These are phyloP conservation scores for Delphinus delphis DNA, from an alignment of 2,113 vertebrate species.

Conservation along the genomic window DNA sequence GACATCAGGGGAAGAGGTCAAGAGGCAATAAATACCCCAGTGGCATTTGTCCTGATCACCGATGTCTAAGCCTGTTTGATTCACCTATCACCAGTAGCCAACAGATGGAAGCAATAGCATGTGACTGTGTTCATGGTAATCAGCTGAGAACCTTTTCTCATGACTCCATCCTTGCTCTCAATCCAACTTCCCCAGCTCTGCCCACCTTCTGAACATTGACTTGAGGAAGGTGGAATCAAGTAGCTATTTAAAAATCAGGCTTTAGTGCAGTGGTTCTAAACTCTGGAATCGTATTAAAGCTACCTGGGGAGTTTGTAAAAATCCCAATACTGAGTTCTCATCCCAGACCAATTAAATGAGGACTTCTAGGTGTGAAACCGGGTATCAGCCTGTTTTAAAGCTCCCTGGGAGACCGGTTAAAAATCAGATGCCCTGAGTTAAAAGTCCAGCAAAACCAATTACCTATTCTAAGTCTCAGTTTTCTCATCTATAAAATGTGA, in stretches of 20 bases:
- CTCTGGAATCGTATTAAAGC: neutral
- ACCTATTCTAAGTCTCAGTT: neutral
- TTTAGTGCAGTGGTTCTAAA: neutral
- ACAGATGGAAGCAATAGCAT: neutral
- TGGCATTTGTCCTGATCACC: neutral
- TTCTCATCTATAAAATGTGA: neutral
- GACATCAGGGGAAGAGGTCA: neutral
- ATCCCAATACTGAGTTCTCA: neutral
- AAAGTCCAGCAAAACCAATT: neutral
- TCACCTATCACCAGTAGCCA: neutral
- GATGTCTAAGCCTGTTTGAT: neutral
- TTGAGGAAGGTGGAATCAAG: neutral
- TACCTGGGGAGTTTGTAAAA: neutral
- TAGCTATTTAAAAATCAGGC: neutral
- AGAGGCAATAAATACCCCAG: neutral
- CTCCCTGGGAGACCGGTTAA: neutral
- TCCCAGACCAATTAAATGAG: neutral
- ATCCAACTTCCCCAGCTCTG: neutral
- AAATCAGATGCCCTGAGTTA: neutral
- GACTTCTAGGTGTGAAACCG: neutral
- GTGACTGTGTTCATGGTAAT: neutral
- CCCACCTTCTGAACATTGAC: neutral
- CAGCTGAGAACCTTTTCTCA: neutral
- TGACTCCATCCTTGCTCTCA: neutral
- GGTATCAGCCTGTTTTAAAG: neutral